These are phyloP conservation scores for Myotis brandtii DNA, from an alignment of 2,113 vertebrate species.

Conservation along the genomic window DNA sequence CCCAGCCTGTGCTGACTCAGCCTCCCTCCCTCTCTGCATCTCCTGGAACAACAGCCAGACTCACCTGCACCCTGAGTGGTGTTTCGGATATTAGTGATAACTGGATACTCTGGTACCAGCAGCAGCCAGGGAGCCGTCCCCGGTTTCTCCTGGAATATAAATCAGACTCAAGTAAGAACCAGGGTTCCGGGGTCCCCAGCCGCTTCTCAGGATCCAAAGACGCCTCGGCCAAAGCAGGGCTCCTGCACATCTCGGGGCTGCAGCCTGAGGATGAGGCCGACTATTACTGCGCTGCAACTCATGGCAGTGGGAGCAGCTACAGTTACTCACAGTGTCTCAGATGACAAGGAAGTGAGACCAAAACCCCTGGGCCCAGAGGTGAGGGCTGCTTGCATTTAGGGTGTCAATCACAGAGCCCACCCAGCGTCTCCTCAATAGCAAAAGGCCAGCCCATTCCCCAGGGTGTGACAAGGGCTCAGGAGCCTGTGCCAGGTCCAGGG, in stretches of 20 bases:
- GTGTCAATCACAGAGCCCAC: too few relatives aligned
- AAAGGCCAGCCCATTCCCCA: too few relatives aligned
- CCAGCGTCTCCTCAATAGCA: too few relatives aligned
- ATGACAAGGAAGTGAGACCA: not conserved
- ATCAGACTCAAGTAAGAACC: fast-evolving
- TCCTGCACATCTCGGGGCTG: not conserved
- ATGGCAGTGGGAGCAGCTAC: not conserved
- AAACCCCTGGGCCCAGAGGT: not conserved
- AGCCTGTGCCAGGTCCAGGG: too few relatives aligned
- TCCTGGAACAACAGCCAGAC: not conserved
- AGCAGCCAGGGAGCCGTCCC: not conserved
- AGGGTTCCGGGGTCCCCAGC: not conserved
- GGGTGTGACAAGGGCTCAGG: too few relatives aligned
- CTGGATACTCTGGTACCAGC: not conserved
- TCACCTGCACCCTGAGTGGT: not conserved
- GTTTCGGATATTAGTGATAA: too few relatives aligned
- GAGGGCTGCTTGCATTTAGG: too few relatives aligned
- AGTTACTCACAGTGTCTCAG: not conserved
- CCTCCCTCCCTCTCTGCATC: fast-evolving
- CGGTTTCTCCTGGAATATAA: fast-evolving
- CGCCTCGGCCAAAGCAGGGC: fast-evolving
- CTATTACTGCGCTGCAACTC: not conserved
- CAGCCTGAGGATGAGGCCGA: not conserved
- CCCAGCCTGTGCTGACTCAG: not conserved
- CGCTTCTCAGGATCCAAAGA: not conserved